Conservation (phyloP, 2,797 vertebrate genomes). For the Mormyrus proboscirostris region DNA sequence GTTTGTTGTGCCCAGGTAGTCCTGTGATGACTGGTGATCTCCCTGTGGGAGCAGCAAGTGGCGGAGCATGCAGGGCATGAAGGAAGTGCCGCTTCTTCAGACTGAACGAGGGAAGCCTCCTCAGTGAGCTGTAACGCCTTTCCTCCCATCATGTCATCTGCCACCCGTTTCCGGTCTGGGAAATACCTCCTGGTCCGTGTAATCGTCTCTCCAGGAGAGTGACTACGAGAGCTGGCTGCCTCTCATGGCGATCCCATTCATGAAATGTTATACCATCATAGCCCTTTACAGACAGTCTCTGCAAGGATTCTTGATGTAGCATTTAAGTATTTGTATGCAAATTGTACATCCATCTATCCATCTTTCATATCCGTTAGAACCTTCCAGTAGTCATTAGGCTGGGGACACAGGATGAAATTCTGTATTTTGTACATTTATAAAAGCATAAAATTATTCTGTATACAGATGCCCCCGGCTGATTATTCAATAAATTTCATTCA, state of each 20-base stretch:
- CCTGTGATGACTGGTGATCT: neutral
- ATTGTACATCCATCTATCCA: neutral
- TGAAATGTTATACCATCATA: neutral
- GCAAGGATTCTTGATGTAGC: neutral
- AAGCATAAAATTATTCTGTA: neutral
- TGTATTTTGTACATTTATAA: neutral
- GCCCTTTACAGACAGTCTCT: neutral
- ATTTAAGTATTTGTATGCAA: neutral
- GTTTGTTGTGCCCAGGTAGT: neutral
- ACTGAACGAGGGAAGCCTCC: neutral
- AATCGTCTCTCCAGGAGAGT: neutral
- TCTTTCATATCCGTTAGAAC: neutral
- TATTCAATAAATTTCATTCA: too few relatives aligned
- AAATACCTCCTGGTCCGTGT: neutral
- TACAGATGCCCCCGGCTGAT: neutral
- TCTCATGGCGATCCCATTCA: neutral
- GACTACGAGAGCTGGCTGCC: neutral
- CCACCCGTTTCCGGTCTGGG: neutral
- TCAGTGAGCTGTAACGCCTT: neutral
- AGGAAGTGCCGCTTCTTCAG: neutral
- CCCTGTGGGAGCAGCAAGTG: neutral
- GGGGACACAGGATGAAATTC: neutral
- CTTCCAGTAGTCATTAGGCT: neutral
- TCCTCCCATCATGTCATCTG: too few relatives aligned
- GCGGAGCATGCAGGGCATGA: neutral